A percentile compares a stretch with the other conserved stretches of the same genome.
Evolutionary conservation across 2,888 invertebrate species (phyloP).

Genomic region (Mythimna vitellina): DNA sequence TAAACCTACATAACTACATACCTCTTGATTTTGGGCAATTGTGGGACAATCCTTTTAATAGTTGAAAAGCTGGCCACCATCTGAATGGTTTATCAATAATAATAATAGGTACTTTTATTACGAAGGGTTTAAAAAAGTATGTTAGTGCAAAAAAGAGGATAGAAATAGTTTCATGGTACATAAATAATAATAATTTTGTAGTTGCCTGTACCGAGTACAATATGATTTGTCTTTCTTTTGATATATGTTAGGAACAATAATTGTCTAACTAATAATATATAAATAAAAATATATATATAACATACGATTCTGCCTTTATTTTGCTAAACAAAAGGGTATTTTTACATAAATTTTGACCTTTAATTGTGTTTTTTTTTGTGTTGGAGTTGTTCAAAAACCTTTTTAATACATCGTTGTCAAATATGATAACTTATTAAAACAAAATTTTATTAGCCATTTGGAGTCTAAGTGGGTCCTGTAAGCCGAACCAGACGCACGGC

Average conservation of each 20-base stretch:
- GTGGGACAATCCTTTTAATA: too few relatives aligned
- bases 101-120: too few relatives aligned
- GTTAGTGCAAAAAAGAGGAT: too few relatives aligned
- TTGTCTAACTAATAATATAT: slow-evolving; percentile 10
- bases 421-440: background rate
- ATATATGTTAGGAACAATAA: background rate
- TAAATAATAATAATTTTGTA: background rate
- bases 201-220: background rate
- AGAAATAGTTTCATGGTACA: too few relatives aligned
- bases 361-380: background rate
- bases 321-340: background rate
- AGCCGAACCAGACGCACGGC: too few relatives aligned
- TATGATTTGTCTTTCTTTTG: slow-evolving; percentile 7
- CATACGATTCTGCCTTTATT: background rate
- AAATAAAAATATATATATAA: too few relatives aligned
- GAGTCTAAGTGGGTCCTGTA: too few relatives aligned
- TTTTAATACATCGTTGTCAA: background rate
- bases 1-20: too few relatives aligned
- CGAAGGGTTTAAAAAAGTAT: too few relatives aligned
- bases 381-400: background rate
- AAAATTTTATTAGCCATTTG: background rate
- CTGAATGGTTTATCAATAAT: too few relatives aligned
- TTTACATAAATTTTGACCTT: background rate
- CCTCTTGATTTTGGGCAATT: too few relatives aligned
- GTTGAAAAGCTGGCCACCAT: too few relatives aligned